These are phyloP conservation scores for Muscicapa striata DNA, from an alignment of 2,797 vertebrate genomes.

Conservation along the genomic window DNA sequence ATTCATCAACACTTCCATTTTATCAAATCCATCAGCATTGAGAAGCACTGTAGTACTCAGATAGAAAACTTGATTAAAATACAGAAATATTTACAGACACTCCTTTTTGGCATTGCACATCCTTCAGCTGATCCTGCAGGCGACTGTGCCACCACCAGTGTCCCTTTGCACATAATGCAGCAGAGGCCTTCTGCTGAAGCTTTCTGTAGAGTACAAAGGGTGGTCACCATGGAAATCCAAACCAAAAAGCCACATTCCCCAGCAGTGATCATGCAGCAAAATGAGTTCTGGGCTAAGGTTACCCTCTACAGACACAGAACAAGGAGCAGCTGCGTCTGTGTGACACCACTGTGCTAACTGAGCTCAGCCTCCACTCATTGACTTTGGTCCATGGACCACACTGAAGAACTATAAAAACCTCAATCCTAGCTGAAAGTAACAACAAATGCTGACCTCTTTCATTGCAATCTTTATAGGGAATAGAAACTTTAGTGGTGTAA, in stretches of 20 bases:
- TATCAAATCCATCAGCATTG: background rate
- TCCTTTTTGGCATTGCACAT: background rate
- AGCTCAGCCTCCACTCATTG: background rate
- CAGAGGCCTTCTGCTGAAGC: too few relatives aligned
- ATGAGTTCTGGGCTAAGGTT: background rate
- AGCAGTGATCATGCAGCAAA: background rate
- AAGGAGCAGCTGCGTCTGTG: background rate
- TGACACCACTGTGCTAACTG: background rate
- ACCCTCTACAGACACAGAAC: background rate
- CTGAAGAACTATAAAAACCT: background rate
- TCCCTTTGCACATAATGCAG: background rate
- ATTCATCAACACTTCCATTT: background rate
- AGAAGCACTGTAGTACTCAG: background rate
- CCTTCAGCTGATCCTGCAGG: background rate
- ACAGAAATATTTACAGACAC: background rate
- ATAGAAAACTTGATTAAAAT: background rate
- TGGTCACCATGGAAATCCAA: background rate
- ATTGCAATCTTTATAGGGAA: background rate
- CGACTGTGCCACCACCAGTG: fast-evolving
- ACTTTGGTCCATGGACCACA: background rate
- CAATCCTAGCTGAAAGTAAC: background rate
- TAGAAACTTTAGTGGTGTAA: background rate
- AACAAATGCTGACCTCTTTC: background rate
- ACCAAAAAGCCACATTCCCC: background rate
- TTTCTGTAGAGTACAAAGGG: background rate